Base-by-base conservation (phyloP, 2,888 invertebrate genomes). In the Muschampia plurimacula region DNA sequence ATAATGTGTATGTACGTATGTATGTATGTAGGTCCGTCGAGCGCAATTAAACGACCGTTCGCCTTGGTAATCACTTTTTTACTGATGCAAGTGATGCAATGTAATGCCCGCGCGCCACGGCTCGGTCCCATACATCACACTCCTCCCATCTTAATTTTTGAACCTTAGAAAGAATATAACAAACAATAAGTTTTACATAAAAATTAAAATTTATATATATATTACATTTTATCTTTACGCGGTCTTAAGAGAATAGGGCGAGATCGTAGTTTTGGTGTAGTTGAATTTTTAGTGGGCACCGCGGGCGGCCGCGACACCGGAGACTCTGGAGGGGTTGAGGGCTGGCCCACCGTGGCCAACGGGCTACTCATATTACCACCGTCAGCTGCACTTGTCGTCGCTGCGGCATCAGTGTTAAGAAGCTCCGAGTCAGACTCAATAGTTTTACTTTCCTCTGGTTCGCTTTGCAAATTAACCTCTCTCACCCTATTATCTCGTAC, bases 161-260 rank as follows among this genome's bases (percentile, higher is more conserved):
- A 52, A 52, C 52, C 52, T 52, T 52, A 52, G 13, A 52, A 52
- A 52, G n/a, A 10, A 52, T 4, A 10, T n/a, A n/a, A 13, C 2
- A 13, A n/a, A 10, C n/a, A 52, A 4, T 52, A 13, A 52, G 52
- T 13, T 13, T 5, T n/a, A 52, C n/a, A n/a, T 52, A 13, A n/a
- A 7, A 52, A n/a, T 15, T 22, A 22, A 22, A 22, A 22, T 22
- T 22, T 22, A 22, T 22, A 22, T 22, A 22, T 52, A 52, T 52
- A n/a, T 13, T 13, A 13, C n/a, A 52, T n/a, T 52, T 52, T 52
- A n/a, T 52, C n/a, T 15, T 52, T 13, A 13, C 52, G 52, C n/a
- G 52, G 52, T 15, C 52, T 52, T 52, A 52, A 52, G 52, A 52
- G 13, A 52, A 52, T 52, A 52, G 52, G 52, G 52, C 15, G 52